Percentiles rank a stretch among this genome's conserved stretches.
Conservation (phyloP, 1,140 invertebrate species). For the Meloidogyne chitwoodi region DNA sequence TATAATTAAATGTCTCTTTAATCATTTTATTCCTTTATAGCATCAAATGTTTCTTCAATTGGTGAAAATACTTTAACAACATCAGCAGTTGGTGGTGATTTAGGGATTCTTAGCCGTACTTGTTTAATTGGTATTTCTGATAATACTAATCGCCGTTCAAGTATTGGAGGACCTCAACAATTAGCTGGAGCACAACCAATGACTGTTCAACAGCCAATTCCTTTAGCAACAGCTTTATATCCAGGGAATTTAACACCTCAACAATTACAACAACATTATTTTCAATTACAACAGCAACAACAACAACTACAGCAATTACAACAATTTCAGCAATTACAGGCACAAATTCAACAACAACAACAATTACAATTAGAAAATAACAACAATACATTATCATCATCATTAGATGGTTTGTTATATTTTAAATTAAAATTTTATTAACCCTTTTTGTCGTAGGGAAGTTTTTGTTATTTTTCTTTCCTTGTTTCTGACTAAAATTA, state of each 20-base stretch:
- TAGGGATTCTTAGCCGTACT: slow-evolving; percentile 10
- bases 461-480: too few relatives aligned
- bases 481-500: too few relatives aligned
- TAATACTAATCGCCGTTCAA: slow-evolving; percentile 1
- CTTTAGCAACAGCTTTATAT: not conserved
- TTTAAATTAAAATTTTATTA: not conserved
- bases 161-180: not conserved
- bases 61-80: not conserved
- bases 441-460: too few relatives aligned
- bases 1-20: not conserved
- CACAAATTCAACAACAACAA: slow-evolving; percentile 1
- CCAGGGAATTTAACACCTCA: slow-evolving; percentile 20
- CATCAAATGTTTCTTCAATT: not conserved
- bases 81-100: slow-evolving; percentile 2
- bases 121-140: slow-evolving; percentile 31
- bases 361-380: not conserved
- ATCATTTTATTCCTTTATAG: not conserved
- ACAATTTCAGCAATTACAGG: slow-evolving; percentile 8
- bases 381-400: not conserved
- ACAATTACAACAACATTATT: slow-evolving; percentile 17
- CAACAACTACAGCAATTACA: slow-evolving; percentile 9
- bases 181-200: not conserved
- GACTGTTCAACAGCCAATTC: slow-evolving; percentile 7
- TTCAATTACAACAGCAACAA: slow-evolving; percentile 17
- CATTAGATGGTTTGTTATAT: not conserved